Evolutionary conservation across 2,888 invertebrate genomes (phyloP), one percentile per base, ranked within the genome.

Genomic region (Globia sparganii): DNA sequence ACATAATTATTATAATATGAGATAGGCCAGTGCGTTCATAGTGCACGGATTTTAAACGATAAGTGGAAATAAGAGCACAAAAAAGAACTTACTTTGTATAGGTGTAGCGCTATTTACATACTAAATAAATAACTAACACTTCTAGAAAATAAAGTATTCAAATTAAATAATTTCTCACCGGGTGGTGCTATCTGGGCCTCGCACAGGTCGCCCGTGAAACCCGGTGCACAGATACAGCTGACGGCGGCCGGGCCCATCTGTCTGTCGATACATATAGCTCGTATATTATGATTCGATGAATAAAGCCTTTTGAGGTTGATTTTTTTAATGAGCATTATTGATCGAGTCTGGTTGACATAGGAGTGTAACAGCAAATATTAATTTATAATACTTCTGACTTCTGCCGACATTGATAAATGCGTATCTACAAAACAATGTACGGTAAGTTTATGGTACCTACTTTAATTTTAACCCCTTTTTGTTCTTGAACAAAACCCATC

Each of bases 191-290:
- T 97, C 85, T 97, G 97, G 74, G 97, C 97, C 93, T 98, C 98
- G 91, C 98, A 98, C 89, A 97, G 97, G 90, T 97, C 97, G 64
- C 98, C 98, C 58, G 97, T 97, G 94, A 97, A 98, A 46, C 97
- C 97, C 1, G 97, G 93, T 11, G 97, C 97, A 93, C 98, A 98
- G 88, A 97, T 97, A 91, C 98, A 98, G 91, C 97, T 97, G 84
- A 98, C 97, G 43, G 98, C 98, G 76, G 97, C 97, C n/a, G 98
- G 97, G 9, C 98, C 98, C 93, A 98, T 97, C 94, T 98, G 98
- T 91, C 98, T 98, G 97, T 83, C 56, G 72, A 85, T 62, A 88
- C 68, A 87, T 68, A 59, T 40, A 75, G 72, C 71, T 68, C 25
- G 18, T 71, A 49, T 2, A 49, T 31, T 21, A 43, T 4, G 15